Conservation (phyloP, 2,888 invertebrate genomes). For the Smittia aterrima region DNA sequence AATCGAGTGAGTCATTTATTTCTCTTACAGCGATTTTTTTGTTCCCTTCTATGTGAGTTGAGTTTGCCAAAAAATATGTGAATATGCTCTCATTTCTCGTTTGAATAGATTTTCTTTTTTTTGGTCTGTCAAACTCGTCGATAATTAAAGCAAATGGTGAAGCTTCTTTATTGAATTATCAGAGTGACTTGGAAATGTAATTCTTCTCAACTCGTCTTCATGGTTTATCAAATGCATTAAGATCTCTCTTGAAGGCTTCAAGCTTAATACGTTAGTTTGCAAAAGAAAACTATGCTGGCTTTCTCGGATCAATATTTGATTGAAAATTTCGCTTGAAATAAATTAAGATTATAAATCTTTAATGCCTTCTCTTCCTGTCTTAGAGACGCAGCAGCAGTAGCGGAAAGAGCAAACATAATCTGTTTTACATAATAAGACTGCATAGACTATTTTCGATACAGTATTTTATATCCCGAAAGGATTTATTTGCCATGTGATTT, state of each 20-base stretch:
- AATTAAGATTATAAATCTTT: constrained; percentile 7
- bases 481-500: not conserved
- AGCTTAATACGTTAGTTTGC: not conserved
- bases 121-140: not conserved
- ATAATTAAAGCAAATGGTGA: not conserved
- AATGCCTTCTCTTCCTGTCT: not conserved
- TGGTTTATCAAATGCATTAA: constrained; percentile 6
- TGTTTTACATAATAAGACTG: not conserved
- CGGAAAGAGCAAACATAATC: not conserved
- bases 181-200: not conserved
- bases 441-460: not conserved
- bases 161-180: not conserved
- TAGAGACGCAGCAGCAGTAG: not conserved
- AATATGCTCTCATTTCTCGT: no score
- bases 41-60: not conserved
- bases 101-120: no score
- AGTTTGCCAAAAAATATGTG: not conserved
- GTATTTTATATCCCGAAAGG: not conserved
- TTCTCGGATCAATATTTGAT: constrained; percentile 15
- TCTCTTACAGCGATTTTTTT: constrained; percentile 5
- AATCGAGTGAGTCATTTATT: not conserved
- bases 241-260: not conserved
- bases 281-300: not conserved
- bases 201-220: not conserved
- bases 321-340: constrained; percentile 9